Percentiles rank a stretch among this genome's conserved stretches.
These are phyloP conservation scores for Scaptomyza graminum DNA, from an alignment of 1,140 invertebrate genomes.

Conservation along the genomic window DNA sequence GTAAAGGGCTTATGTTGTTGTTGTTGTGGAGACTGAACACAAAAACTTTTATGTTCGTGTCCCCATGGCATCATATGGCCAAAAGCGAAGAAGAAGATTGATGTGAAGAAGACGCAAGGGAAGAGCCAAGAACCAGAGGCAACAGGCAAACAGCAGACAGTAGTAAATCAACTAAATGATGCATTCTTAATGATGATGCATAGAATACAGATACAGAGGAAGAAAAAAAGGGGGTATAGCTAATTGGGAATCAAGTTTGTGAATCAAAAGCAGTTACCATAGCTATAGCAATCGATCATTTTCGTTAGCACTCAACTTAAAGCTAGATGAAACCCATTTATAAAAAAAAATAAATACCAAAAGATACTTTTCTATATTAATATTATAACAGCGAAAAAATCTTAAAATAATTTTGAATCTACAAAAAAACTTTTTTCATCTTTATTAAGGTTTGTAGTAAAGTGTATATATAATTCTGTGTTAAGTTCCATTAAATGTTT, in stretches of 20 bases:
- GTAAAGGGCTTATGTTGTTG: slow-evolving; percentile 55
- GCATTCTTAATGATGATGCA: slow-evolving; percentile 29
- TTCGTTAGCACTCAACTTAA: background rate
- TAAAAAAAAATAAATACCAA: too few species aligned
- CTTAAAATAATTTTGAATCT: too few species aligned
- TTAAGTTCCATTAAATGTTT: background rate
- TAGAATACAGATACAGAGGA: background rate
- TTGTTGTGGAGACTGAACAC: slow-evolving; percentile 9
- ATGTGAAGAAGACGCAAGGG: slow-evolving; percentile 17
- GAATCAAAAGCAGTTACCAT: background rate
- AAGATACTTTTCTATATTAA: too few species aligned
- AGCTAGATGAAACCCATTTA: too few species aligned
- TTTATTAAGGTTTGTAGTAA: too few species aligned
- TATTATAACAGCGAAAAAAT: too few species aligned
- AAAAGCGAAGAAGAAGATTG: slow-evolving; percentile 24
- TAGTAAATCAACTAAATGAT: slow-evolving; percentile 63
- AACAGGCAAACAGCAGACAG: slow-evolving; percentile 35
- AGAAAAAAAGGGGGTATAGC: slow-evolving; percentile 1
- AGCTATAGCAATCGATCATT: background rate
- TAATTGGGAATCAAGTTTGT: background rate
- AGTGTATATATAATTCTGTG: too few species aligned
- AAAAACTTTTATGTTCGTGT: slow-evolving; percentile 37
- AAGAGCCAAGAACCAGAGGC: slow-evolving; percentile 20
- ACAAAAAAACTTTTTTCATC: too few species aligned
- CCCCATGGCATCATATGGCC: slow-evolving; percentile 44